Evolutionary conservation across 1,140 invertebrate genomes (phyloP).

Genomic region (Vollenhovia emeryi): DNA sequence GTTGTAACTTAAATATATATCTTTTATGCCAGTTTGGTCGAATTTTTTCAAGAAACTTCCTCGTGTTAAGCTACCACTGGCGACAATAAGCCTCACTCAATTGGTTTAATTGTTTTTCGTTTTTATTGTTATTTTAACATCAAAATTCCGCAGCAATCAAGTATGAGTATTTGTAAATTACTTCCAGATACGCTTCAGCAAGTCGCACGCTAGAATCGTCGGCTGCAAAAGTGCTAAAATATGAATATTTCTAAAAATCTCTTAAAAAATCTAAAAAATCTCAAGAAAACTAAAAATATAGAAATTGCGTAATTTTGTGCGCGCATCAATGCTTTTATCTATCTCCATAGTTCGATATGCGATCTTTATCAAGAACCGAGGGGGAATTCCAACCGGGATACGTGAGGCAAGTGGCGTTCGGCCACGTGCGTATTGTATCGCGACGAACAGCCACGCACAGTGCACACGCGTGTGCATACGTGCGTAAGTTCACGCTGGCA

Average conservation of each 20-base stretch:
- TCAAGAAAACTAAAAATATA: background rate
- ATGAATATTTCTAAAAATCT: background rate
- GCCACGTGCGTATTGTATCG: conserved; percentile 79
- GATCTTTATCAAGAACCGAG: background rate
- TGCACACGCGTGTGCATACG: conserved; percentile 75
- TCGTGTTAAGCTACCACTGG: too few relatives aligned
- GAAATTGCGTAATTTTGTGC: background rate
- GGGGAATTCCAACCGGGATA: conserved; percentile 27
- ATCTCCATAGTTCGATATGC: conserved; percentile 11
- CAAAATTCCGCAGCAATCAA: too few relatives aligned
- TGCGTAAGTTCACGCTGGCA: conserved; percentile 79
- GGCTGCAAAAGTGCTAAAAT: too few relatives aligned
- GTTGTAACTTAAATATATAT: too few relatives aligned
- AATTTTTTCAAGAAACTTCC: too few relatives aligned
- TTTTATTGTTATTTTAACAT: too few relatives aligned
- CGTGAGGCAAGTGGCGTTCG: conserved; percentile 71
- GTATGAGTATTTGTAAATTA: too few relatives aligned
- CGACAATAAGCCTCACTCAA: too few relatives aligned
- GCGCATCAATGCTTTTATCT: background rate
- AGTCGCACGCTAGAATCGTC: too few relatives aligned
- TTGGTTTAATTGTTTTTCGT: too few relatives aligned
- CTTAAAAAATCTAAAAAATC: background rate
- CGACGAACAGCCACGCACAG: conserved; percentile 62
- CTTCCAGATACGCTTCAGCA: too few relatives aligned
- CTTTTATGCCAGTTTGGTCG: too few relatives aligned